Base-by-base conservation (phyloP, 2,797 vertebrate species). In the Sebastiscus albofasciatus region DNA sequence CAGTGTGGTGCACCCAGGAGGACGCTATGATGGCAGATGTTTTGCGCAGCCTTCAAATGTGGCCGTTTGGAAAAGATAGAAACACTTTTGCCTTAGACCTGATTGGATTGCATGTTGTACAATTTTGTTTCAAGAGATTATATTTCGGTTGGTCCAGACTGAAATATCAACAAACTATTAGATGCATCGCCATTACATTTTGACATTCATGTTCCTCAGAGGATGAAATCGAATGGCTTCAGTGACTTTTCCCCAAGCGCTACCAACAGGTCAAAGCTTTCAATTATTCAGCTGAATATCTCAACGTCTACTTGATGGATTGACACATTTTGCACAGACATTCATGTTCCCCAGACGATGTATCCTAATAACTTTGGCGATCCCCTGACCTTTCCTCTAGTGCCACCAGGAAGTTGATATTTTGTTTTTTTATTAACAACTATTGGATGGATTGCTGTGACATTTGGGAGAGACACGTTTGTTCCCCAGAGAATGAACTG, bases 381-480 rank as follows among this genome's bases (percentile, higher is more conserved):
- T 33, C 42, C 5, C 20, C 4, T 22, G 31, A 61, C 42, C 5
- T 61, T 54, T 62, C 56, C 18, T 54, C 8, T 7, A n/a, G 31
- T 55, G 31, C 54, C 26, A 49, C 2, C 9, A 12, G 1, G n/a
- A n/a, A 18, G 59, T 36, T 26, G 46, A 64, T 64, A 54, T 55
- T 65, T 76, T 20, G 20, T 26, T n/a, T 49, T 52, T 33, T 49
- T 34, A 62, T 52, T 72, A 71, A 55, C 11, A 65, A 22, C 33
- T 16, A 34, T 2, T 20, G 36, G 58, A 62, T 69, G 42, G 24
- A 62, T 24, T 62, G 39, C n/a, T 26, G n/a, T 20, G 36, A 27
- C 55, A 67, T 76, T 76, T 52, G 5, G 58, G 6, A 46, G 24
- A 29, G 34, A 67, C 52, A n/a, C 24, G 9, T 24, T 42, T 56